Base-by-base conservation (phyloP, 2,113 vertebrate genomes). In the Phaethon lepturus region DNA sequence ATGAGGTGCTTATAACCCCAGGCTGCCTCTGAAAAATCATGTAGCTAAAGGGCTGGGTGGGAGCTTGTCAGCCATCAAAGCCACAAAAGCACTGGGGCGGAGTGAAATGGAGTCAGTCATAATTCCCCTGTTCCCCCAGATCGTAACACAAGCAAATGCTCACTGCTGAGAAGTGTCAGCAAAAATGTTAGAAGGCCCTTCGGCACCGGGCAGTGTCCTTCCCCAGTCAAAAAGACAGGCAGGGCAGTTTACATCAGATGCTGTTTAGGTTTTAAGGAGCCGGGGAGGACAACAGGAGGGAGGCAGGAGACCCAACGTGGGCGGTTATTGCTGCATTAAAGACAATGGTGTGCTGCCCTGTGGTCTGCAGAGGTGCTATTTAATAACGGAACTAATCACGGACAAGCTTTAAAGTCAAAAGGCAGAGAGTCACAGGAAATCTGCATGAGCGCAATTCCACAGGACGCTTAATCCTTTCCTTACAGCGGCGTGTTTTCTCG, bases 1-100 rank as follows among this genome's bases (percentile, higher is more conserved):
- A 59, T 18, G 64, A 95, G 42, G 13, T 78, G 69, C 64, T 74
- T 63, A 29, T 81, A 90, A 82, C 87, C 84, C 94, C 73, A 92
- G 45, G 79, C 56, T 76, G 45, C 79, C 50, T 95, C 63, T 74
- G 68, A 86, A 80, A 83, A 95, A 55, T 53, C 19, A 14, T 11
- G 22, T 10, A 72, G 58, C 47, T 45, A 45, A 88, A 84, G 60
- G 45, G 38, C 59, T 88, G 55, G 60, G 59, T 83, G 67, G 47
- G 47, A 88, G 31, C 42, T 67, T 55, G 28, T 59, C 94, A 88
- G 42, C 67, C 35, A 66, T 76, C 45, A 77, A 79, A 69, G 24
- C 24, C 55, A 28, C 35, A 13, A 13, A 81, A 93, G 7, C 25
- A 44, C 11, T 15, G 31, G 40, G 20, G 19, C 45, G 71, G 59